Percentiles rank a stretch among this genome's conserved stretches.
Evolutionary conservation across 2,113 vertebrate genomes (phyloP).

Genomic region (Panurus biarmicus): DNA sequence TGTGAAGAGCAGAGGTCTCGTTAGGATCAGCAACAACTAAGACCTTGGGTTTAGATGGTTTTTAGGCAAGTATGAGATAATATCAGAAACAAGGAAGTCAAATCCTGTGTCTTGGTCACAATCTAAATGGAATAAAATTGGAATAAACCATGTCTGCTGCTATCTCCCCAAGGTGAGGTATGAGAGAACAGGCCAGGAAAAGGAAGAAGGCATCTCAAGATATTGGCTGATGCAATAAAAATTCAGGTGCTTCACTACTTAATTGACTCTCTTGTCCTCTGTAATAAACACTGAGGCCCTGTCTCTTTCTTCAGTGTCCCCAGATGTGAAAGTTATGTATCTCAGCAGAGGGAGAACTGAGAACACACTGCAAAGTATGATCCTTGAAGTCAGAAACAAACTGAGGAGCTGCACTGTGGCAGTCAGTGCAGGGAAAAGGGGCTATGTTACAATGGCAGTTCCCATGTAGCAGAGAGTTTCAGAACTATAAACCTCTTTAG

Average conservation of each 20-base stretch:
- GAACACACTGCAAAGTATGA: not conserved
- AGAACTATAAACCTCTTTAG: not conserved
- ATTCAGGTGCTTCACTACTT: not conserved
- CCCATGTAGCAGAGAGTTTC: not conserved
- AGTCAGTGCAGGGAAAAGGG: not conserved
- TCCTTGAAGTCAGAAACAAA: not conserved
- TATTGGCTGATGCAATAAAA: not conserved
- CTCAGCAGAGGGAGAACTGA: not conserved
- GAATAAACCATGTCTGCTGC: not conserved
- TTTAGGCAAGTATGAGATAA: not conserved
- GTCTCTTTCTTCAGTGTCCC: rapidly evolving
- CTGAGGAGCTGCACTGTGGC: not conserved
- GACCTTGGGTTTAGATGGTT: not conserved
- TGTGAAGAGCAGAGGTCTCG: not conserved
- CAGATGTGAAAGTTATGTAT: too few relatives aligned
- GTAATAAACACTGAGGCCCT: not conserved
- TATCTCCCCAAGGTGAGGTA: not conserved
- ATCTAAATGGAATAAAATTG: not conserved
- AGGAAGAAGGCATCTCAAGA: not conserved
- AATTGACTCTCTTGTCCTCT: not conserved
- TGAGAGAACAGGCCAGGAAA: not conserved
- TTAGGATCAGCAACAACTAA: not conserved
- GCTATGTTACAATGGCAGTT: not conserved
- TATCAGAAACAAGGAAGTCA: not conserved
- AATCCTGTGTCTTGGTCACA: not conserved